Conservation (phyloP, 2,888 invertebrate species). For the Dilophus febrilis region DNA sequence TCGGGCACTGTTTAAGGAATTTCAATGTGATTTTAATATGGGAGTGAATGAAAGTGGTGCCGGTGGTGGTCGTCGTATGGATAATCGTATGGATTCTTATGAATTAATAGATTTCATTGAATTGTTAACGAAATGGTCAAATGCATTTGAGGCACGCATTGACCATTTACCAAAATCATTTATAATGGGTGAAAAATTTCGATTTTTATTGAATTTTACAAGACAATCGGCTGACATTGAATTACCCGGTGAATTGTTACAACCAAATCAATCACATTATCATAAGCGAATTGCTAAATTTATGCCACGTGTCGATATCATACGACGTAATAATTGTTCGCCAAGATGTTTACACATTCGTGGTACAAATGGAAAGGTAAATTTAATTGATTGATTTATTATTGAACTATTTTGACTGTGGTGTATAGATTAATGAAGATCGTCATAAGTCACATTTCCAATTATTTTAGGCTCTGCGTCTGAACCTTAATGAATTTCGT, state of each 20-base stretch:
- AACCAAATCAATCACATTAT: conserved; percentile 91
- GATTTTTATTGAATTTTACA: conserved; percentile 89
- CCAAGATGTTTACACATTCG: conserved; percentile 80
- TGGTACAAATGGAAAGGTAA: conserved; percentile 78
- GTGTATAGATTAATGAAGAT: no score
- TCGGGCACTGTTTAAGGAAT: conserved; percentile 70
- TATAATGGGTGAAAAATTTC: conserved; percentile 88
- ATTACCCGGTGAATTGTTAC: conserved; percentile 82
- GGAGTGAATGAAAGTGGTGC: no score
- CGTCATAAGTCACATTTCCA: no score
- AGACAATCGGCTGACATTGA: conserved; percentile 92
- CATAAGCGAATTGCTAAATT: conserved; percentile 90
- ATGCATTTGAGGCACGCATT: conserved; percentile 84
- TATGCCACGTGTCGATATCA: conserved; percentile 92
- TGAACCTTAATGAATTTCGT: neutral
- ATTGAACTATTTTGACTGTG: neutral
- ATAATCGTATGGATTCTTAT: conserved; percentile 74
- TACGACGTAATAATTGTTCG: conserved; percentile 88
- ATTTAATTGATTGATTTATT: neutral
- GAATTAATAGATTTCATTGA: conserved; percentile 84
- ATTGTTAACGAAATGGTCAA: conserved; percentile 93
- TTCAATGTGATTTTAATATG: conserved; percentile 91
- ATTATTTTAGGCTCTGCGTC: no score
- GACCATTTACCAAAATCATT: conserved; percentile 86
- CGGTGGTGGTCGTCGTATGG: no score